phyloP scores from a whole-genome alignment of 2,113 vertebrate species.

The Tenebrosternarchus preto region DNA sequence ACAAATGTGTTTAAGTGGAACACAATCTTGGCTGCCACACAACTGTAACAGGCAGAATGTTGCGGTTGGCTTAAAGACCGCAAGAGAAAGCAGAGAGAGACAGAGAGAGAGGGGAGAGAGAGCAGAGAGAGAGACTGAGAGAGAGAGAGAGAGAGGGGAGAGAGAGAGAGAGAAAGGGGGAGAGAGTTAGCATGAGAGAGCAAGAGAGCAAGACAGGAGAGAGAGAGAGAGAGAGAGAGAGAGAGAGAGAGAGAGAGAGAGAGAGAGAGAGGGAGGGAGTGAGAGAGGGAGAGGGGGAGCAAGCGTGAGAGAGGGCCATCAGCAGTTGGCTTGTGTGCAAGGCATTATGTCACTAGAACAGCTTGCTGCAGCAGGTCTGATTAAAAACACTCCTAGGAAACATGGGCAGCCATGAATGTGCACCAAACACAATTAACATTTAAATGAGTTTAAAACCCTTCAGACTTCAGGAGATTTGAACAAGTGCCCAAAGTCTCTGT shows the following conservation, averaged over 20 bases:
- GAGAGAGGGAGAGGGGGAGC: too few relatives aligned
- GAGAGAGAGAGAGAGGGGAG: neutral
- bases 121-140: too few relatives aligned
- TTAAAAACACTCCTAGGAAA: slow-evolving; percentile 55
- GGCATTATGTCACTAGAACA: slow-evolving; percentile 56
- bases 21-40: neutral
- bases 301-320: neutral
- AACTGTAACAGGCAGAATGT: neutral
- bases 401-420: slow-evolving; percentile 38
- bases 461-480: slow-evolving; percentile 5
- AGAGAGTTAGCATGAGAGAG: too few relatives aligned
- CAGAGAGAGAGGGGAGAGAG: too few relatives aligned
- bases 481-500: slow-evolving; percentile 1
- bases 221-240: neutral
- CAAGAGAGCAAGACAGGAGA: too few relatives aligned
- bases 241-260: too few relatives aligned
- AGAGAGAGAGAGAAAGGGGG: neutral
- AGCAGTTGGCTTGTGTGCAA: slow-evolving; percentile 13
- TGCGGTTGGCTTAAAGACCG: neutral
- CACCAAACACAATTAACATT: slow-evolving; percentile 17
- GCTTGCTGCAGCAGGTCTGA: slow-evolving; percentile 47
- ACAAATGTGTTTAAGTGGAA: slow-evolving; percentile 2
- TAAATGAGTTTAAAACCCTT: slow-evolving; percentile 47
- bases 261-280: neutral
- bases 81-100: too few relatives aligned